Conservation (phyloP, 2,113 vertebrate genomes). For the Larimichthys crocea region DNA sequence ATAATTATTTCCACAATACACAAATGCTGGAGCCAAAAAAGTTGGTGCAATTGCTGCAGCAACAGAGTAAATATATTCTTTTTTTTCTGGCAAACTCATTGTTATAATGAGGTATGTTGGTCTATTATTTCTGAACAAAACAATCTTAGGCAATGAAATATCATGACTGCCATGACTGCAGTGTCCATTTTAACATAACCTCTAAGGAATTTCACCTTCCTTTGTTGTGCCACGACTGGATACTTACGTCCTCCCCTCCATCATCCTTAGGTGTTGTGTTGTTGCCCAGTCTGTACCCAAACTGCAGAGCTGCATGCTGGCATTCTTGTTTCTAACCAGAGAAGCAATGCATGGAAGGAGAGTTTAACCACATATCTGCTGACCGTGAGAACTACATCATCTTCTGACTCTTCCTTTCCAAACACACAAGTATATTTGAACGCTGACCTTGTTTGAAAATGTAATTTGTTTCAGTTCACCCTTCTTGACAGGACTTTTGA, state of each 20-base stretch:
- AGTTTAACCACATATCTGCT: neutral
- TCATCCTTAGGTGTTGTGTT: neutral
- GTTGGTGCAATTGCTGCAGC: neutral
- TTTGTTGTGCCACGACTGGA: neutral
- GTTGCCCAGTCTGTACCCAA: neutral
- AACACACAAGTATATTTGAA: constrained; percentile 28
- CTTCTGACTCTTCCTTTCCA: neutral
- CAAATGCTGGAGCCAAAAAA: neutral
- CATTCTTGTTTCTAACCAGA: too few species aligned
- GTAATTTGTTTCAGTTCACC: constrained; percentile 47
- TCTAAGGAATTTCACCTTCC: neutral
- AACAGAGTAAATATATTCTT: neutral
- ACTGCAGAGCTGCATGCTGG: neutral
- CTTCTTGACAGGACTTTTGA: constrained; percentile 46
- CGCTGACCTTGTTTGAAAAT: constrained; percentile 46
- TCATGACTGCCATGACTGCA: neutral
- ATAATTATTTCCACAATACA: neutral
- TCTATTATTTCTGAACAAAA: neutral
- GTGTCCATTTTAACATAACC: neutral
- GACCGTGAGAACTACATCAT: neutral
- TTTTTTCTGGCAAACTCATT: neutral
- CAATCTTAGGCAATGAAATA: neutral
- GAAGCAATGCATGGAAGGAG: neutral
- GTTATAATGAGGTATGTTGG: neutral
- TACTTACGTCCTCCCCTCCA: neutral